Conservation (phyloP, 2,113 vertebrate genomes). For the Elaphurus davidianus region DNA sequence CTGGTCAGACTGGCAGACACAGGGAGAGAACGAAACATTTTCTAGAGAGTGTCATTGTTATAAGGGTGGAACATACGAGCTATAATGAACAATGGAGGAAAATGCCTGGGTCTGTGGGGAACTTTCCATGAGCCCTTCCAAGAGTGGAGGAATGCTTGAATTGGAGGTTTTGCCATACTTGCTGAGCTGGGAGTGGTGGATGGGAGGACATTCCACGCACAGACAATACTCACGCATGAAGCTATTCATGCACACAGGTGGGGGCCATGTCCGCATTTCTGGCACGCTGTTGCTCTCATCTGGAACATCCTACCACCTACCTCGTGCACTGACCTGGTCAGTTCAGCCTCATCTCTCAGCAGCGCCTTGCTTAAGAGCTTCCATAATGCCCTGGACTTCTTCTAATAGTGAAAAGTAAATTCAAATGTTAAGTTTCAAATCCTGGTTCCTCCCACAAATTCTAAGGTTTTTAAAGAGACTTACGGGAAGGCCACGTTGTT, state of each 20-base stretch:
- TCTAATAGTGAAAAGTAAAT: neutral
- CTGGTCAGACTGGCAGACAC: too few species aligned
- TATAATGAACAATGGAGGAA: neutral
- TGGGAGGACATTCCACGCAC: neutral
- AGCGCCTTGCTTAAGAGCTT: neutral
- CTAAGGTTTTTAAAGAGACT: neutral
- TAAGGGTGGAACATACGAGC: neutral
- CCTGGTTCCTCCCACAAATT: constrained; percentile 1
- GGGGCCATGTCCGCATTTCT: neutral
- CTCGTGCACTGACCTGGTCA: neutral
- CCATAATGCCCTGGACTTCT: neutral
- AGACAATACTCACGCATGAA: neutral
- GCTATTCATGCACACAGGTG: neutral
- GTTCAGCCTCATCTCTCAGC: neutral
- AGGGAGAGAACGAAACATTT: neutral
- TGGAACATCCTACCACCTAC: neutral
- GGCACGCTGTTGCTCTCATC: neutral
- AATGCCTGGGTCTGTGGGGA: neutral
- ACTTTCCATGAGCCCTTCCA: neutral
- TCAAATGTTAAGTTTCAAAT: constrained; percentile 36
- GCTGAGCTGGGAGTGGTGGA: neutral
- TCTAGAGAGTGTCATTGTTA: neutral
- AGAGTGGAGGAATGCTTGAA: neutral
- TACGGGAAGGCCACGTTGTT: neutral
- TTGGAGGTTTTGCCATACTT: neutral